Evolutionary conservation across 2,113 vertebrate species (phyloP), one percentile per base, ranked within the genome.

Genomic region (Engystomops pustulosus): DNA sequence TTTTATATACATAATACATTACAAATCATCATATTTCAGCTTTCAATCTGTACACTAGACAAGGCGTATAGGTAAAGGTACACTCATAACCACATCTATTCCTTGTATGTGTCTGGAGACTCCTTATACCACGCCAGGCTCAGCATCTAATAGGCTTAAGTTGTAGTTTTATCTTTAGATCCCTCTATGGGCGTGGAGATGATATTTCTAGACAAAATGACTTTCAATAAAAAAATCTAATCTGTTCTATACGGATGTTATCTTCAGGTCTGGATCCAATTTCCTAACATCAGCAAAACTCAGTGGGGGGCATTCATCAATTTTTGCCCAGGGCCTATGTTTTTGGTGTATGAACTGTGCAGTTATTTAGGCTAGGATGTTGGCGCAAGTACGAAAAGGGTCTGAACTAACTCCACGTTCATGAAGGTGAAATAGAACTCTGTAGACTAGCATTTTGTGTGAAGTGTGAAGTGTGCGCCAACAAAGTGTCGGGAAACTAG

Each of bases 101-200:
- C 32, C 62, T 36, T 68, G n/a, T 49, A 32, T 1, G 36, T 6
- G 30, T 79, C 25, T 18, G 11, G 25, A 34, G 78, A 80, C 32
- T 67, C 14, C n/a, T 65, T 67, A 65, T 47, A 67, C 60, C 27
- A 23, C 7, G 44, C 58, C 20, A 68, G 44, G 44, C 38, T 45
- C 25, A 45, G 38, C 55, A 45, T 60, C 36, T 67, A 68, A 80
- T 17, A 25, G 60, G 78, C 38, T 80, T 80, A 80, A 27, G 17
- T 32, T 12, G 41, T 14, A n/a, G 27, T 14, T 67, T 41, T 45
- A 17, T 45, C 47, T 69, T 53, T 32, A 36, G 45, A 81, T 70
- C 79, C 30, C 32, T 14, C 18, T 12, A 9, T n/a, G 20, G 41
- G 25, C n/a, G 17, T 44, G n/a, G 60, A 47, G 10, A 10, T n/a